Evolutionary conservation across 1,140 invertebrate genomes (phyloP), one percentile per base, ranked within the genome.

Genomic region (Vanessa atalanta): DNA sequence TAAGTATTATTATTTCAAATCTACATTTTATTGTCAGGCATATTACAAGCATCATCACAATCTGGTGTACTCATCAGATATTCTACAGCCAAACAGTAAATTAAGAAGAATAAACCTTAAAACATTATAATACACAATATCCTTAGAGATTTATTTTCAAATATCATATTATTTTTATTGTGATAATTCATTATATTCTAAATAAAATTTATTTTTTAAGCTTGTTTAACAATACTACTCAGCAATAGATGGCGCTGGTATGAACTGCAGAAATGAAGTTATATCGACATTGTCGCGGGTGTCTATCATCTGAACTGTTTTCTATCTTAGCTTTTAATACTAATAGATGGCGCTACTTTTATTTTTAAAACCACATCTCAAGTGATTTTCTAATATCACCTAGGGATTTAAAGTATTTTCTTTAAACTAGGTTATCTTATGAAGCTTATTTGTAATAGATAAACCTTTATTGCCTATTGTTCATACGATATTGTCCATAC

Each of bases 401-500:
- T 4, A 31, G 26, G 26, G 26, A 43, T 11, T 43, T 43, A 43
- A 43, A 55, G 9, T 55, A 16, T 20, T n/a, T 16, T 55, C n/a
- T 15, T 53, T 3, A 55, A 55, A 12, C 16, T 20, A 5, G 16
- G 5, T 20, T 9, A 55, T 55, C 5, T 55, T 55, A 16, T 20
- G 0, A 20, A 20, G n/a, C n/a, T 15, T 53, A 9, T 53, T 53
- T 2, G 9, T 20, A 60, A 4, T 60, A 26, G 23, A 26, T 60
- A 26, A 26, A 60, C 55, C 23, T 26, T 60, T 13, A 26, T 60
- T 60, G 23, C 55, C 82, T 65, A 88, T 88, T 88, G 87, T 88
- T 80, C 75, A 76, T 51, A 68, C 53, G 77, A 79, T 79, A 79
- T 77, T 82, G 79, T 86, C 83, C 79, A 83, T 85, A 86, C 82